A percentile compares a stretch with the other conserved stretches of the same genome.
These are phyloP conservation scores for human DNA, from an alignment of 2,113 vertebrate genomes.

Conservation along the genomic window DNA sequence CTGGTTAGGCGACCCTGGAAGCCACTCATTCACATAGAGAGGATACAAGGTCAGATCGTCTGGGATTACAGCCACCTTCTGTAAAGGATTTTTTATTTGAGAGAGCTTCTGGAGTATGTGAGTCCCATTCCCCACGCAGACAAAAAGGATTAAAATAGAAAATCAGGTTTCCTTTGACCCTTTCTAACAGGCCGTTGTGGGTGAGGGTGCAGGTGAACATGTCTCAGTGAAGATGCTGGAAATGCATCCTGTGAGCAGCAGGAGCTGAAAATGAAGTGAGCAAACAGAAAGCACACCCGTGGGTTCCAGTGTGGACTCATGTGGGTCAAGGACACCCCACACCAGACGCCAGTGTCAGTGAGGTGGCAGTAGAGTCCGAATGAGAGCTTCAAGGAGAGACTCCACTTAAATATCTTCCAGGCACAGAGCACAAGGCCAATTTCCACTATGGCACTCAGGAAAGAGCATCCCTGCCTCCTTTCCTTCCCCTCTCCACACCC, in stretches of 20 bases:
- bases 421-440: not conserved
- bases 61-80: not conserved
- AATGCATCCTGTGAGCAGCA: too few species aligned
- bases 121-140: not conserved
- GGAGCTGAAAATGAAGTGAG: not conserved
- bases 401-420: not conserved
- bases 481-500: not conserved
- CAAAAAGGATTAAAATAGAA: not conserved
- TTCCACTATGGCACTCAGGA: not conserved
- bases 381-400: not conserved
- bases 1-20: not conserved
- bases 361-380: not conserved
- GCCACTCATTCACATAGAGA: too few species aligned
- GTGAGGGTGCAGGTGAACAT: not conserved
- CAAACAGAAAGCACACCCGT: not conserved
- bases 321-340: not conserved
- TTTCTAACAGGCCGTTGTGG: not conserved
- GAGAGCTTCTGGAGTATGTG: not conserved
- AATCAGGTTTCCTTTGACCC: not conserved
- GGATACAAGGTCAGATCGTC: not conserved
- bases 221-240: not conserved
- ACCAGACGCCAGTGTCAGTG: too few species aligned
- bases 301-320: not conserved
- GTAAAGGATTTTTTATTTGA: not conserved
- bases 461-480: not conserved